Evolutionary conservation across 1,140 invertebrate species (phyloP).

Genomic region (Drosophila kohkoa): DNA sequence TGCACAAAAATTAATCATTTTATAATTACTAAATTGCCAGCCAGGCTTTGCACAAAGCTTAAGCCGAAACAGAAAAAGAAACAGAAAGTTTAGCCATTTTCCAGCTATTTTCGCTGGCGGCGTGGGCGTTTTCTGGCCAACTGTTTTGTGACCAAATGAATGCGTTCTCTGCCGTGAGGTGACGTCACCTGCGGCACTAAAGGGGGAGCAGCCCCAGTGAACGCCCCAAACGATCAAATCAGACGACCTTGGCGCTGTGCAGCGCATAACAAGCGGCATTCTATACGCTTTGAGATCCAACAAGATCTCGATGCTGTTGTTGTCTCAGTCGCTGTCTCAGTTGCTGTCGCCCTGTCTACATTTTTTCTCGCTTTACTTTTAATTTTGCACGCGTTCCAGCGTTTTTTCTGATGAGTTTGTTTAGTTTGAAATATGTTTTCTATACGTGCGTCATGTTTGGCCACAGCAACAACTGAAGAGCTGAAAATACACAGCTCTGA

Average conservation of each 20-base stretch:
- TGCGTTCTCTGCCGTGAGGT: neutral
- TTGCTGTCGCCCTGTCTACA: slow-evolving; percentile 54
- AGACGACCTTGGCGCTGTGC: slow-evolving; percentile 58
- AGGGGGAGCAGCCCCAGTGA: slow-evolving; percentile 33
- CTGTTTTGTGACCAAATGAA: slow-evolving; percentile 3
- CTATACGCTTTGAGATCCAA: slow-evolving; percentile 19
- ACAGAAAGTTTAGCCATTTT: neutral
- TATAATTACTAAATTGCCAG: slow-evolving; percentile 80
- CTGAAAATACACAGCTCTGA: neutral
- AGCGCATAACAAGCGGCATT: slow-evolving; percentile 53
- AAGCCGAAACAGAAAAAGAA: slow-evolving; percentile 19
- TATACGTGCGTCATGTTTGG: slow-evolving; percentile 81
- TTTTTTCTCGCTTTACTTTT: slow-evolving; percentile 80
- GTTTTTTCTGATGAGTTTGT: slow-evolving; percentile 75
- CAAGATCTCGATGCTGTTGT: slow-evolving; percentile 31
- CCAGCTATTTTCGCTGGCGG: neutral
- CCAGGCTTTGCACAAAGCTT: slow-evolving; percentile 22
- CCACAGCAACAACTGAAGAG: neutral
- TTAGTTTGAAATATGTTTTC: slow-evolving; percentile 84
- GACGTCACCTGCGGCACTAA: slow-evolving; percentile 6
- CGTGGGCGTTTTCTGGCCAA: slow-evolving; percentile 16
- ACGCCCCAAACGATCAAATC: slow-evolving; percentile 60
- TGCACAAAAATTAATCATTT: slow-evolving; percentile 82
- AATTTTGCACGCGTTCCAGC: slow-evolving; percentile 78
- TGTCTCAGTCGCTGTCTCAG: slow-evolving; percentile 20